These are phyloP conservation scores for Cryptomyrus ogoouensis DNA, from an alignment of 2,113 vertebrate genomes.

Conservation along the genomic window DNA sequence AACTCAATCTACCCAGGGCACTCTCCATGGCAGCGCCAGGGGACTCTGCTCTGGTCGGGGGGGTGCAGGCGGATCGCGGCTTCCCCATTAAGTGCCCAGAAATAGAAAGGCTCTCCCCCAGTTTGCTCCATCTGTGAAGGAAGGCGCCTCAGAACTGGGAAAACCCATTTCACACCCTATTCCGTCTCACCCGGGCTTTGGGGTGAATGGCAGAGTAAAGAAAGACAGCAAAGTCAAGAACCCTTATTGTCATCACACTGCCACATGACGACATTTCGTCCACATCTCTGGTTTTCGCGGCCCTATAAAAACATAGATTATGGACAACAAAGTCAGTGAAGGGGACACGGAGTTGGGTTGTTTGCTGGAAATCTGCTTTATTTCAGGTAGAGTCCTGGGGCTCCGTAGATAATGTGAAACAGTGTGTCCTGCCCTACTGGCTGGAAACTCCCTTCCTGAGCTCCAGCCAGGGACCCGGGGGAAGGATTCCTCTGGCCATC, in stretches of 20 bases:
- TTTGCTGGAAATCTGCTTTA: background rate
- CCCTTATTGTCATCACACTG: background rate
- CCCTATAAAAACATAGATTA: background rate
- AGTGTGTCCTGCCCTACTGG: background rate
- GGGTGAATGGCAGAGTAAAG: background rate
- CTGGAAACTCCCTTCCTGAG: background rate
- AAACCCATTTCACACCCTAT: background rate
- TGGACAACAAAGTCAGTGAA: background rate
- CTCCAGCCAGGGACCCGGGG: background rate
- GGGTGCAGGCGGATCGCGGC: background rate
- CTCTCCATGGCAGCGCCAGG: conserved; percentile 23
- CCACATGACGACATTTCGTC: background rate
- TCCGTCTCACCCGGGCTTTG: background rate
- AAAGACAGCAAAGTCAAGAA: background rate
- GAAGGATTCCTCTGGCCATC: background rate
- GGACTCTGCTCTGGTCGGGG: conserved; percentile 6
- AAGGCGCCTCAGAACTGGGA: background rate
- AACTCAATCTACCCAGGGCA: conserved; percentile 57
- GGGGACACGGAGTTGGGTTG: background rate
- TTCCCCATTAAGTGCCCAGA: background rate
- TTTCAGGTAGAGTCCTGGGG: background rate
- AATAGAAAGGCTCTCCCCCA: conserved; percentile 6
- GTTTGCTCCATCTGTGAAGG: background rate
- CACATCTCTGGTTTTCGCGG: background rate
- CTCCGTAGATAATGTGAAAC: background rate